Percentiles rank a stretch among this genome's conserved stretches.
Conservation (phyloP, 2,797 vertebrate species). For the Myiothlypis chrysogaster region DNA sequence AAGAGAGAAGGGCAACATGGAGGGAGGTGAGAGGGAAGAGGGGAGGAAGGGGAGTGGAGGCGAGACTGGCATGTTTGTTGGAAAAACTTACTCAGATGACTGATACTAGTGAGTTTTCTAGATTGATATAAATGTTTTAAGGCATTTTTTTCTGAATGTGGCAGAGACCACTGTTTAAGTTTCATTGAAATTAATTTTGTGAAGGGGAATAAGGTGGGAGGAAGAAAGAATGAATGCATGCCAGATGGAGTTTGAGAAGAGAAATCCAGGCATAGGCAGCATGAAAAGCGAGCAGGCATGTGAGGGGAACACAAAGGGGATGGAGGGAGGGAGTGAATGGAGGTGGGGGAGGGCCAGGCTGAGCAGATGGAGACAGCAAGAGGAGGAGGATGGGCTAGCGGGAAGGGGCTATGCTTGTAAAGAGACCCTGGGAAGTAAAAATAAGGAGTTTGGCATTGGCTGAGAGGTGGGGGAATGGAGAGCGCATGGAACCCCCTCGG, state of each 20-base stretch:
- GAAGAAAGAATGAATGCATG: background rate
- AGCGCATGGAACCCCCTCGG: background rate
- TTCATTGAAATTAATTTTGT: background rate
- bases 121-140: background rate
- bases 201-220: slow-evolving; percentile 17
- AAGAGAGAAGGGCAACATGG: background rate
- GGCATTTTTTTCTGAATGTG: background rate
- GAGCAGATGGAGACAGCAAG: background rate
- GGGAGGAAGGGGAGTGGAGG: background rate
- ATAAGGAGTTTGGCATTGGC: background rate
- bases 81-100: background rate
- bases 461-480: background rate
- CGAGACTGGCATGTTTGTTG: background rate
- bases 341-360: background rate
- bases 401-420: background rate
- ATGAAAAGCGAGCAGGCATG: slow-evolving; percentile 12
- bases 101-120: background rate
- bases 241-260: slow-evolving; percentile 16
- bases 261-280: background rate
- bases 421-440: background rate
- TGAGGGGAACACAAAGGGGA: background rate
- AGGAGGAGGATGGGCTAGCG: background rate
- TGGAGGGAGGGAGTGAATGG: background rate
- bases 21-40: background rate
- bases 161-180: background rate